Percentiles rank a stretch among this genome's conserved stretches.
Evolutionary conservation across 2,797 vertebrate genomes (phyloP).

Genomic region (Coendou prehensilis): DNA sequence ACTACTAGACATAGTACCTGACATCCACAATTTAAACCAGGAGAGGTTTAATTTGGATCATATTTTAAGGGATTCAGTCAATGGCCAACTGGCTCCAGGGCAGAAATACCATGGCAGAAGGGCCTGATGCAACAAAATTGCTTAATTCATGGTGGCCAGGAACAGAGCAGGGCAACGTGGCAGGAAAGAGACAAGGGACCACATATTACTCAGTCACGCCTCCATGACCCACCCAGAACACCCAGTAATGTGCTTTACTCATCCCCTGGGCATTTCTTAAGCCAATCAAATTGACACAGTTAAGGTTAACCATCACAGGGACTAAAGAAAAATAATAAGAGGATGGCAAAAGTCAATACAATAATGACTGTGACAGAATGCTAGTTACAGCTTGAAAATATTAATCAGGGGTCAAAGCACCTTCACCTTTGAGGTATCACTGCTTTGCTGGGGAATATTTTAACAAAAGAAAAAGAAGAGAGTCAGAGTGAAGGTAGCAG

Average conservation of each 20-base stretch:
- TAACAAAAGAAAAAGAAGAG: neutral
- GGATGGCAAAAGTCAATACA: neutral
- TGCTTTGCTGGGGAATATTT: neutral
- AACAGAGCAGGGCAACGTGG: neutral
- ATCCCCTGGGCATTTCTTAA: neutral
- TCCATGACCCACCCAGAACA: neutral
- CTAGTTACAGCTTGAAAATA: neutral
- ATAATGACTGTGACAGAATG: neutral
- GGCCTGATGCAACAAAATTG: neutral
- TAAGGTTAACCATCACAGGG: neutral
- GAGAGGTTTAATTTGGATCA: neutral
- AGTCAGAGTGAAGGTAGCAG: neutral
- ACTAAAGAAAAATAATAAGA: neutral
- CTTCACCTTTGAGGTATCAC: neutral
- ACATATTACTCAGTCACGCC: neutral
- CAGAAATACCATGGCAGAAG: neutral
- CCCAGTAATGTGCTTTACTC: neutral
- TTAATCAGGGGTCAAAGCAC: neutral
- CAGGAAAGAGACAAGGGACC: neutral
- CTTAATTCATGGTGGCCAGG: neutral
- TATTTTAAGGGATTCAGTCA: neutral
- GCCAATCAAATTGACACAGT: neutral
- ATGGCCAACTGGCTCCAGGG: neutral
- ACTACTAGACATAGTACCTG: neutral
- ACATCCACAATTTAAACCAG: neutral